A percentile compares a stretch with the other conserved stretches of the same genome.
Conservation (phyloP, 2,888 invertebrate species). For the Serrognathus titanus region DNA sequence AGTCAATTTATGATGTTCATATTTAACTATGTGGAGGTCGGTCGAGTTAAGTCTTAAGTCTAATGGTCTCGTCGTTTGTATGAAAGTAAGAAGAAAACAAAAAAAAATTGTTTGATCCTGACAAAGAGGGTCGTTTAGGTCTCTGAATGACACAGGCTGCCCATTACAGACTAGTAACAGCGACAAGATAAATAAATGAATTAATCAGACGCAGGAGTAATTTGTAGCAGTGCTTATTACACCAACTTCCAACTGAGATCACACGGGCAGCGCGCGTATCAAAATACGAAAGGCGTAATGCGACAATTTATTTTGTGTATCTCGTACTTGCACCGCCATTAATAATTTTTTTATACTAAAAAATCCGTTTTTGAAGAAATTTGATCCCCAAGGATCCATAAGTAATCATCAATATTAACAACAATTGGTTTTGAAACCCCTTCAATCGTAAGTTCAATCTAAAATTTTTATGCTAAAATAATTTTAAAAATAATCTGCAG, state of each 20-base stretch:
- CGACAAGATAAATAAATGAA: slow-evolving; percentile 25
- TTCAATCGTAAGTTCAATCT: no score
- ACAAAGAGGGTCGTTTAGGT: slow-evolving; percentile 19
- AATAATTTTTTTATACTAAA: no score
- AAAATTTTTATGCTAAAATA: no score
- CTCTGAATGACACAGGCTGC: slow-evolving; percentile 4
- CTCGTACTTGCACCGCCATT: no score
- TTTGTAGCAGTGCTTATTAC: slow-evolving; percentile 16
- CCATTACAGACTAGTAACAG: slow-evolving; percentile 3
- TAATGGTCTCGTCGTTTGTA: slow-evolving; percentile 39
- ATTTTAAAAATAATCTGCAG: no score
- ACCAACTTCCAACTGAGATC: background rate
- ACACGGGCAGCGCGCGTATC: background rate
- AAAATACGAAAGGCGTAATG: background rate
- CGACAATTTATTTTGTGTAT: no score
- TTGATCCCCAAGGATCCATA: no score
- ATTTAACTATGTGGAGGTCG: slow-evolving; percentile 12
- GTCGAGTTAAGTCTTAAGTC: slow-evolving; percentile 17
- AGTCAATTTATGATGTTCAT: slow-evolving; percentile 18
- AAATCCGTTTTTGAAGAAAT: no score
- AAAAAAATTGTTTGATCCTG: slow-evolving; percentile 17
- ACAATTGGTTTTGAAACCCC: no score
- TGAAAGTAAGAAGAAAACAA: slow-evolving; percentile 27
- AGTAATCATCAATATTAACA: no score
- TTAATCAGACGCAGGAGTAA: slow-evolving; percentile 33